A percentile compares a stretch with the other conserved stretches of the same genome.
phyloP scores from a whole-genome alignment of 2,888 invertebrate species.

The Rhingia rostrata region DNA sequence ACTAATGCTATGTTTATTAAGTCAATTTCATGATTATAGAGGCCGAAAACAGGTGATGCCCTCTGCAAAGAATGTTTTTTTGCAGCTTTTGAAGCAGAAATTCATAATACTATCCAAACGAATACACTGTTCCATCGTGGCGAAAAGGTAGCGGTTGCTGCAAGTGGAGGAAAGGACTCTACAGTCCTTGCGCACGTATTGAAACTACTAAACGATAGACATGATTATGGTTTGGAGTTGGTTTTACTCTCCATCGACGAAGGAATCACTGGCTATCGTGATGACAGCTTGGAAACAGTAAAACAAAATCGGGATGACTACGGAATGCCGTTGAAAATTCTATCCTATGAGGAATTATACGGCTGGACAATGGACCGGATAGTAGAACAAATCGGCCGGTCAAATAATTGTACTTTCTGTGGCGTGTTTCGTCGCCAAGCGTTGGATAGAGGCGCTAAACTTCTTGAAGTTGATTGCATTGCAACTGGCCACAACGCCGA shows the following conservation, averaged over 20 bases:
- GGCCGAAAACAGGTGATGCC: constrained; percentile 95
- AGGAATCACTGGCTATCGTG: constrained; percentile 97
- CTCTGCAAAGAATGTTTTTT: constrained; percentile 98
- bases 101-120: constrained; percentile 94
- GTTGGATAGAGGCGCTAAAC: constrained; percentile 95
- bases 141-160: constrained; percentile 95
- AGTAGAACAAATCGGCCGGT: constrained; percentile 91
- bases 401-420: constrained; percentile 98
- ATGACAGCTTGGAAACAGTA: constrained; percentile 98
- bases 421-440: constrained; percentile 98
- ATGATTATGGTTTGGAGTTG: constrained; percentile 95
- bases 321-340: constrained; percentile 94
- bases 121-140: constrained; percentile 92
- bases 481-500: constrained; percentile 98
- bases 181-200: constrained; percentile 97
- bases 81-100: constrained; percentile 95
- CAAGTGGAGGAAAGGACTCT: constrained; percentile 97
- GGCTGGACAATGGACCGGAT: constrained; percentile 99
- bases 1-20: constrained; percentile 7
- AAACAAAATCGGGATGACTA: constrained; percentile 97
- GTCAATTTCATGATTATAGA: constrained; percentile 84
- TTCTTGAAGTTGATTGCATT: constrained; percentile 94
- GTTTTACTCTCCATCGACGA: constrained; percentile 98
- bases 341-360: constrained; percentile 98
- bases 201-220: constrained; percentile 94